Conservation (phyloP, 2,888 invertebrate species). For the Mycalesis mineus region DNA sequence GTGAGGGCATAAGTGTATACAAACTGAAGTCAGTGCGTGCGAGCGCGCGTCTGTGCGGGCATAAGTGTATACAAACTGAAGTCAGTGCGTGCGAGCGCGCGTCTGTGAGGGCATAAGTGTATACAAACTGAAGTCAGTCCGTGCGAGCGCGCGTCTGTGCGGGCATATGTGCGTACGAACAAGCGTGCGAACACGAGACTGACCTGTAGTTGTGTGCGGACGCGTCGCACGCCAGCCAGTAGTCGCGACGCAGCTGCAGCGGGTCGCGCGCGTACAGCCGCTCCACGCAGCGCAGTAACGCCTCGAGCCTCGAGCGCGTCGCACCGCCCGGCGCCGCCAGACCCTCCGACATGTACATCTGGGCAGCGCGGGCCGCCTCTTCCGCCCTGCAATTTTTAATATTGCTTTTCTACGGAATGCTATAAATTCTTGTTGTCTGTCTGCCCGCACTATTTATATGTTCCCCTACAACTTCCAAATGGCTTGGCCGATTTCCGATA, state of each 20-base stretch:
- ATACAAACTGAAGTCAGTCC: no score
- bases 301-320: slow-evolving; percentile 87
- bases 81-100: neutral
- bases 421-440: no score
- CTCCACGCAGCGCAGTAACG: slow-evolving; percentile 87
- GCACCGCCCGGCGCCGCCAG: slow-evolving; percentile 68
- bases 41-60: no score
- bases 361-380: slow-evolving; percentile 89
- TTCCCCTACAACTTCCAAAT: no score
- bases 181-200: neutral
- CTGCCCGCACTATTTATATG: no score
- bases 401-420: no score
- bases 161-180: no score
- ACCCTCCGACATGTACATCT: slow-evolving; percentile 86
- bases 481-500: no score
- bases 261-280: slow-evolving; percentile 88
- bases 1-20: no score
- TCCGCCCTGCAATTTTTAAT: slow-evolving; percentile 81
- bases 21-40: no score
- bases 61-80: neutral
- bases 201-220: slow-evolving; percentile 48
- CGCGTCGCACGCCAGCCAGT: slow-evolving; percentile 84
- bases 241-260: slow-evolving; percentile 85
- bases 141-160: no score
- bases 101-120: no score